Evolutionary conservation across 1,140 invertebrate species (phyloP).

Genomic region (Pissodes strobi): DNA sequence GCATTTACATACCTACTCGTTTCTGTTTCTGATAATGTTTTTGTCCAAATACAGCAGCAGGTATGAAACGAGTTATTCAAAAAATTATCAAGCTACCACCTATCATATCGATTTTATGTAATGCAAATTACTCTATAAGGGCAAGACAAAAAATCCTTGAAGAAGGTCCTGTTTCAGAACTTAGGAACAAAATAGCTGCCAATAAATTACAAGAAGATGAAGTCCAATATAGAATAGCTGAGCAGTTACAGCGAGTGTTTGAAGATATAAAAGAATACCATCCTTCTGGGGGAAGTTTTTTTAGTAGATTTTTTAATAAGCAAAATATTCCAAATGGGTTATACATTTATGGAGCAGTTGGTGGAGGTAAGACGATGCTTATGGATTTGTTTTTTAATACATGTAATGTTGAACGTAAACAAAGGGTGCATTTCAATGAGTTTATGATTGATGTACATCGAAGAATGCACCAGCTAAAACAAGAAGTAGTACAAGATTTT

Average conservation of each 20-base stretch:
- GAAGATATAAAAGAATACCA: constrained; percentile 66
- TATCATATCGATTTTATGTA: constrained; percentile 6
- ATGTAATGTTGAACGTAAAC: constrained; percentile 71
- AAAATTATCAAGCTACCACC: background rate
- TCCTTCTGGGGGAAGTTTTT: constrained; percentile 58
- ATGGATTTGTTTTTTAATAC: constrained; percentile 97
- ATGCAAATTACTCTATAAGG: constrained; percentile 30
- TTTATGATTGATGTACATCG: constrained; percentile 98
- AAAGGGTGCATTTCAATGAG: constrained; percentile 92
- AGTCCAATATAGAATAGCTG: constrained; percentile 71
- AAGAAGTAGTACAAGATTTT: constrained; percentile 67
- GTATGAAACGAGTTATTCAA: too few species aligned
- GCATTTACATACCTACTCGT: too few species aligned
- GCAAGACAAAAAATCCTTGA: constrained; percentile 9
- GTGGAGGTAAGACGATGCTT: constrained; percentile 97
- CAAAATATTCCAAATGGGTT: constrained; percentile 71
- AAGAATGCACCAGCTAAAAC: constrained; percentile 80
- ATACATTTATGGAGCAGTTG: constrained; percentile 85
- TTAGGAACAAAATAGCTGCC: constrained; percentile 63
- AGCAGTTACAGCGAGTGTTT: constrained; percentile 72
- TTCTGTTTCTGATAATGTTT: too few species aligned
- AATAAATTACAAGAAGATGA: constrained; percentile 69
- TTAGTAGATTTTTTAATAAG: constrained; percentile 58
- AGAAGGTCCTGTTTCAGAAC: constrained; percentile 44
- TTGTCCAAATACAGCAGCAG: too few species aligned